phyloP scores from a whole-genome alignment of 2,888 invertebrate genomes.

The Cephus pulcher region DNA sequence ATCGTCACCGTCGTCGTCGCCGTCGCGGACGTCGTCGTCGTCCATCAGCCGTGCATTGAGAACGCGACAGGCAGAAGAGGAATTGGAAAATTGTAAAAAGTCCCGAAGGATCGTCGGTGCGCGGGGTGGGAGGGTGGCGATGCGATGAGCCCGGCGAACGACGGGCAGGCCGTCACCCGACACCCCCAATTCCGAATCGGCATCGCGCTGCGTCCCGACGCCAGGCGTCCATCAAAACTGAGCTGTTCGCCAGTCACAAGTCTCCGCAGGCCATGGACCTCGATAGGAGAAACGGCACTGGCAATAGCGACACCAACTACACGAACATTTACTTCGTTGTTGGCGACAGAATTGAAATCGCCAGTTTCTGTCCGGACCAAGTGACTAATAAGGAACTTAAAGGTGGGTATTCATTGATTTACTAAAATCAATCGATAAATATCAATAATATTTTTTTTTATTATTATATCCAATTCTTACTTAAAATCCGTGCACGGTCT shows the following conservation, averaged over 20 bases:
- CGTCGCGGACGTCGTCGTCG: slow-evolving; percentile 15
- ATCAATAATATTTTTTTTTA: background rate
- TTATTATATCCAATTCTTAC: background rate
- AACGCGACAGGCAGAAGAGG: background rate
- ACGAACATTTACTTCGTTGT: slow-evolving; percentile 57
- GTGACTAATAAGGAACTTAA: slow-evolving; percentile 61
- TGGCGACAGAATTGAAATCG: slow-evolving; percentile 56
- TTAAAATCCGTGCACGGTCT: no score
- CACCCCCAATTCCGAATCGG: slow-evolving; percentile 37
- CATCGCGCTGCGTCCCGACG: slow-evolving; percentile 12
- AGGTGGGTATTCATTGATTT: slow-evolving; percentile 40
- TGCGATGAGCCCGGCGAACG: slow-evolving; percentile 63
- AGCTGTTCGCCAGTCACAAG: background rate
- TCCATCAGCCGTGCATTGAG: slow-evolving; percentile 16
- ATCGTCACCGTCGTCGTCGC: slow-evolving; percentile 20
- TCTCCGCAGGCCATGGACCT: slow-evolving; percentile 58
- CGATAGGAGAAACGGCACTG: slow-evolving; percentile 59
- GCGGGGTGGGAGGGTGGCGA: slow-evolving; percentile 56
- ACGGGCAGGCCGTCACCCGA: slow-evolving; percentile 57
- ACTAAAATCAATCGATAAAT: background rate
- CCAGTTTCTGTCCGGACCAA: slow-evolving; percentile 57
- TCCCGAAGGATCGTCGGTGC: slow-evolving; percentile 38
- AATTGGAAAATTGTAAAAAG: background rate
- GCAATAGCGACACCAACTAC: slow-evolving; percentile 53
- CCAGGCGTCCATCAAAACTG: background rate